A percentile compares a stretch with the other conserved stretches of the same genome.
These are phyloP conservation scores for Sorex fumeus DNA, from an alignment of 2,113 vertebrate genomes.

Conservation along the genomic window DNA sequence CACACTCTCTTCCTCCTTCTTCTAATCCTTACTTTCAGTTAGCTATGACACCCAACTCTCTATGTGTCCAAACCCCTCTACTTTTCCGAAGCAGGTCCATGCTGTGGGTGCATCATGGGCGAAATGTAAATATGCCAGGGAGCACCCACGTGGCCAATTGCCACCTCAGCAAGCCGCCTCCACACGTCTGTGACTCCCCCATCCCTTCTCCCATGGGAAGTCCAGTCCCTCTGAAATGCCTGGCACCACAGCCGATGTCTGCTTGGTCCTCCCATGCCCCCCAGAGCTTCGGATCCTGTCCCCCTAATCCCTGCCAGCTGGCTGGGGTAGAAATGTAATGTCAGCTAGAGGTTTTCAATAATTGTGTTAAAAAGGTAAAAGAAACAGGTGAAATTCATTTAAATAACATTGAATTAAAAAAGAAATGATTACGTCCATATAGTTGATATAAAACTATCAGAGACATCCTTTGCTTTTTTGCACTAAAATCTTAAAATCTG, in stretches of 20 bases:
- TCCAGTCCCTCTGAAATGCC: not conserved
- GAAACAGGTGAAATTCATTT: constrained; percentile 6
- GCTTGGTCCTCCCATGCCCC: not conserved
- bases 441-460: constrained; percentile 44
- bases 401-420: not conserved
- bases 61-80: not conserved
- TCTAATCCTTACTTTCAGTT: not conserved
- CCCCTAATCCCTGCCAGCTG: not conserved
- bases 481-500: not conserved
- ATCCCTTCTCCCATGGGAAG: not conserved
- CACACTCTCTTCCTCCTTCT: not conserved
- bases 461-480: not conserved
- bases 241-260: not conserved
- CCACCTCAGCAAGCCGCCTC: not conserved
- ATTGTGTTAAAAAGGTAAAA: constrained; percentile 10
- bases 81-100: not conserved
- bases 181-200: not conserved
- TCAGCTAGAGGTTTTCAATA: not conserved
- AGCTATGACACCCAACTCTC: not conserved
- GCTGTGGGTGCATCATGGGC: not conserved
- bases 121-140: not conserved
- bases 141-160: not conserved
- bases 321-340: not conserved
- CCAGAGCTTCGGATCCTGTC: not conserved
- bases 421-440: not conserved